phyloP scores from a whole-genome alignment of 2,113 vertebrate species.

The Alaudala cheleensis region DNA sequence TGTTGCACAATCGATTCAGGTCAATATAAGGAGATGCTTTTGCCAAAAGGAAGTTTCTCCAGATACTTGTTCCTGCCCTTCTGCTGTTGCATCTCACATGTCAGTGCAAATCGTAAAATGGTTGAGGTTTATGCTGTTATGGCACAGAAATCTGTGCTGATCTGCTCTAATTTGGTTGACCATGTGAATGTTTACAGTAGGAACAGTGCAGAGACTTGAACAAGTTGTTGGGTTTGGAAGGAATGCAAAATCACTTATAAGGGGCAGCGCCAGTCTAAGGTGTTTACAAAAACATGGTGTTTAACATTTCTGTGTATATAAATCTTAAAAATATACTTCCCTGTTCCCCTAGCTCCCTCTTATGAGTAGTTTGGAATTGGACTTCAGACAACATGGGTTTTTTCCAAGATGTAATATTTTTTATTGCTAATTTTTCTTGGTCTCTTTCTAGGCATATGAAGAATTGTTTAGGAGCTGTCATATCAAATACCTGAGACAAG shows the following conservation, averaged over 20 bases:
- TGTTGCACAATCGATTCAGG: rapidly evolving
- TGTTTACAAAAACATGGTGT: background rate
- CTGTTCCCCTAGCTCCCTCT: background rate
- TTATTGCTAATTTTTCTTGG: background rate
- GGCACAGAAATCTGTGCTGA: background rate
- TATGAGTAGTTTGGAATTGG: background rate
- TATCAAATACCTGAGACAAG: constrained; percentile 73
- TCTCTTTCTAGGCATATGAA: constrained; percentile 71
- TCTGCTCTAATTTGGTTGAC: background rate
- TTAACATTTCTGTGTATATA: background rate
- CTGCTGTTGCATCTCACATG: background rate
- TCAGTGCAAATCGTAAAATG: background rate
- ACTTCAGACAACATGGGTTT: background rate
- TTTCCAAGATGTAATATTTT: background rate
- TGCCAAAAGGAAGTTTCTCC: background rate
- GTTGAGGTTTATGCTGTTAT: background rate
- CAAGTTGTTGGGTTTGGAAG: background rate
- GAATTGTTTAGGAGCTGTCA: constrained; percentile 71
- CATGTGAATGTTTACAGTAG: background rate
- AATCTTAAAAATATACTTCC: background rate
- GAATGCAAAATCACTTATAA: background rate
- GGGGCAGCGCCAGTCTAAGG: background rate
- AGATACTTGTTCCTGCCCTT: background rate
- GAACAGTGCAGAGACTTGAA: background rate
- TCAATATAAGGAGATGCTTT: background rate